Percentiles rank a stretch among this genome's conserved stretches.
phyloP scores from a whole-genome alignment of 2,797 vertebrate species.

The Lepilemur ruficaudatus region DNA sequence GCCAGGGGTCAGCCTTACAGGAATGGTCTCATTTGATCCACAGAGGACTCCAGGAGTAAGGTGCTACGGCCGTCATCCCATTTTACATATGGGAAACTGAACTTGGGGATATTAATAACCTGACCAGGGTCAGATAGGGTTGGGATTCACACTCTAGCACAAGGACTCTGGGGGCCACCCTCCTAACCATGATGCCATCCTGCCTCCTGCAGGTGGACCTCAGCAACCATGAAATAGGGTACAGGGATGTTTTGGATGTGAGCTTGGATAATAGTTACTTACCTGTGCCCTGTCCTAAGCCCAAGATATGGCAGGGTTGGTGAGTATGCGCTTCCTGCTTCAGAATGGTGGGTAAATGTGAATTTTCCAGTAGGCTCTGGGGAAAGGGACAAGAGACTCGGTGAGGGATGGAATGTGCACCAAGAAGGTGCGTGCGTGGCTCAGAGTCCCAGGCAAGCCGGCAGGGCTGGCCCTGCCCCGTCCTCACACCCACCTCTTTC shows the following conservation, averaged over 20 bases:
- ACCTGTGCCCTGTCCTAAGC: background rate
- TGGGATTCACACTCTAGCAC: background rate
- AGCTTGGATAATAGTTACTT: background rate
- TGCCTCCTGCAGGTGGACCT: background rate
- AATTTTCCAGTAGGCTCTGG: background rate
- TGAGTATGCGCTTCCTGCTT: background rate
- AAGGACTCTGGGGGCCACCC: accelerated
- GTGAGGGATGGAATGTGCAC: background rate
- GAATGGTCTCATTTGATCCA: background rate
- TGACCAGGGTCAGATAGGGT: background rate
- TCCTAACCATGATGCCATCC: background rate
- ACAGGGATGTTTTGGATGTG: no score
- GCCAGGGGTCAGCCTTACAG: background rate
- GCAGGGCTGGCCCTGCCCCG: background rate
- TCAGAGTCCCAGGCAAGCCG: background rate
- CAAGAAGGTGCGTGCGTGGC: no score
- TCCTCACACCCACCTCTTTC: background rate
- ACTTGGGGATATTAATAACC: background rate
- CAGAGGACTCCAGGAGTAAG: background rate
- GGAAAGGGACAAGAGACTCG: background rate
- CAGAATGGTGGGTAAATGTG: background rate
- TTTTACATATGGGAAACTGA: background rate
- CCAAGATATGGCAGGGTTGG: background rate
- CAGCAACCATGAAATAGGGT: background rate
- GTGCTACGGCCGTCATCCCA: background rate